phyloP scores from a whole-genome alignment of 2,888 invertebrate genomes.

The Athalia cordata region DNA sequence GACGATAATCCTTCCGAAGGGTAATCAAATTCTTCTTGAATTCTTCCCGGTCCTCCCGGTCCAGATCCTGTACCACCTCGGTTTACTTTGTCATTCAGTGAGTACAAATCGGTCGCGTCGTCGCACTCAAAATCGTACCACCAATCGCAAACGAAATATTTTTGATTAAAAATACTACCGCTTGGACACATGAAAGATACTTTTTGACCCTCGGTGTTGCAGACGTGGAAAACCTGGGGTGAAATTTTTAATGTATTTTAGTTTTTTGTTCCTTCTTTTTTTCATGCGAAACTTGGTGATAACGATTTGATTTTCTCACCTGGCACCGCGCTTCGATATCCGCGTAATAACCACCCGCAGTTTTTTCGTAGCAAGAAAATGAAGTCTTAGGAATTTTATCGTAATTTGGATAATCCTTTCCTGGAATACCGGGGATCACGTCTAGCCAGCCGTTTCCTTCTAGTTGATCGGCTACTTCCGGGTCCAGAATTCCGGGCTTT shows the following conservation, averaged over 20 bases:
- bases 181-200: conserved; percentile 76
- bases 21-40: conserved; percentile 3
- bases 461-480: conserved; percentile 49
- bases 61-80: conserved; percentile 44
- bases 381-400: conserved; percentile 71
- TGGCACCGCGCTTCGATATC: conserved; percentile 74
- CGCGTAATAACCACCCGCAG: conserved; percentile 74
- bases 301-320: conserved; percentile 59
- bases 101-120: conserved; percentile 56
- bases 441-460: conserved; percentile 61
- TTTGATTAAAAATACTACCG: conserved; percentile 77
- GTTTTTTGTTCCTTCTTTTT: neutral
- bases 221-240: conserved; percentile 75
- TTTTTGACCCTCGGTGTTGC: conserved; percentile 73
- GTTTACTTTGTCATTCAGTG: conserved; percentile 54
- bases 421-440: conserved; percentile 73
- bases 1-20: neutral
- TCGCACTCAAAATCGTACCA: conserved; percentile 76
- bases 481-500: conserved; percentile 35
- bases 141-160: conserved; percentile 76
- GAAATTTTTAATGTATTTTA: neutral
- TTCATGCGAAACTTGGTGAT: neutral
- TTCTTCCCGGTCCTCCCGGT: conserved; percentile 25
- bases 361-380: conserved; percentile 72
- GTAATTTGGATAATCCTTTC: conserved; percentile 73